phyloP scores from a whole-genome alignment of 2,888 invertebrate genomes.

The Pristionchus fissidentatus region DNA sequence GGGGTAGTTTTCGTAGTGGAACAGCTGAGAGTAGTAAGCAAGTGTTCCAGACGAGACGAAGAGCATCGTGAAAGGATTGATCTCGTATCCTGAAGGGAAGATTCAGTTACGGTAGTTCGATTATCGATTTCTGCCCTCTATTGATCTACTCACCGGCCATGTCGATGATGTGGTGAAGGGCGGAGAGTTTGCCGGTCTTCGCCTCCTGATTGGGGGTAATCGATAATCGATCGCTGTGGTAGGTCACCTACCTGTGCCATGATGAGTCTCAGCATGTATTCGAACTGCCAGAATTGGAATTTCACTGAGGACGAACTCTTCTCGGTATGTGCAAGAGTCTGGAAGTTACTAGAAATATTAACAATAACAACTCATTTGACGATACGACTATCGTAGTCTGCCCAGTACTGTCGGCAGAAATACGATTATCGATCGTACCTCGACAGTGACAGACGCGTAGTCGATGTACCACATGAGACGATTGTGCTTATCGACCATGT shows the following conservation, averaged over 20 bases:
- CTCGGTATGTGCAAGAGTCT: slow-evolving; percentile 72
- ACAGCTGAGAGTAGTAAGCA: slow-evolving; percentile 74
- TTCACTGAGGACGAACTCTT: slow-evolving; percentile 70
- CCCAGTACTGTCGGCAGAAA: too few species aligned
- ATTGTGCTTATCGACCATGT: slow-evolving; percentile 57
- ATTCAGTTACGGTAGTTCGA: not conserved
- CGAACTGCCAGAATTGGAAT: slow-evolving; percentile 75
- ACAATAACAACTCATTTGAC: not conserved
- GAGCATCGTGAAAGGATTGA: slow-evolving; percentile 75
- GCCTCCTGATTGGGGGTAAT: slow-evolving; percentile 67
- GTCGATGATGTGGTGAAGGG: slow-evolving; percentile 72
- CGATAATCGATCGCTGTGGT: not conserved
- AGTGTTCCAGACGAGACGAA: slow-evolving; percentile 73
- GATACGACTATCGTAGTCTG: too few species aligned
- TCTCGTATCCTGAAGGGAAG: slow-evolving; percentile 62
- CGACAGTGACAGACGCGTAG: slow-evolving; percentile 73
- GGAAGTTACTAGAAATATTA: too few species aligned
- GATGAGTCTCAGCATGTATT: slow-evolving; percentile 72
- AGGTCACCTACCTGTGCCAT: slow-evolving; percentile 65
- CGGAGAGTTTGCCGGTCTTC: slow-evolving; percentile 68
- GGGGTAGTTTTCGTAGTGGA: slow-evolving; percentile 75
- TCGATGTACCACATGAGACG: slow-evolving; percentile 74
- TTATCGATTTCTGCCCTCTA: slow-evolving; percentile 8
- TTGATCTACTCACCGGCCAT: slow-evolving; percentile 60
- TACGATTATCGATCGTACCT: slow-evolving; percentile 56